Conservation (phyloP, 2,888 invertebrate species). For the Amblyjoppa fuscipennis region DNA sequence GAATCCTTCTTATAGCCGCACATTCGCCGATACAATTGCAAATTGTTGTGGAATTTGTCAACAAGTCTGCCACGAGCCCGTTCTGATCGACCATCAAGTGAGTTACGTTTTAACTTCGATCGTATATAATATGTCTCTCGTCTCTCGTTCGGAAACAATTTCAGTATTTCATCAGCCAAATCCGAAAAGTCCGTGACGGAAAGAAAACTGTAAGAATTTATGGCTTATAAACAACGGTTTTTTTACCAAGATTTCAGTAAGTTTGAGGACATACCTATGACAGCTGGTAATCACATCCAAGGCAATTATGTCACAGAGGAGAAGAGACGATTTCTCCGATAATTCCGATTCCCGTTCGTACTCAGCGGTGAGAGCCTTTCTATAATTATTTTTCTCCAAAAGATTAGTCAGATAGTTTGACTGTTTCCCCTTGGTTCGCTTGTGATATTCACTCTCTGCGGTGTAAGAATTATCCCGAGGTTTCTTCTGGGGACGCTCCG, state of each 20-base stretch:
- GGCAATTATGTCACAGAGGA: constrained; percentile 15
- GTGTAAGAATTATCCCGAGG: constrained; percentile 12
- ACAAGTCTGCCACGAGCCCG: constrained; percentile 28
- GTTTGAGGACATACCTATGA: background rate
- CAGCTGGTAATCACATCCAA: constrained; percentile 10
- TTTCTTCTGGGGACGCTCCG: constrained; percentile 14
- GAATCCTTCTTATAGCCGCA: constrained; percentile 15
- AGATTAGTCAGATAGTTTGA: constrained; percentile 1
- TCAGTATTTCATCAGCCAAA: constrained; percentile 23
- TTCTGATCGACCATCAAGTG: background rate
- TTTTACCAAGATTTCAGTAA: background rate
- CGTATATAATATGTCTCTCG: constrained; percentile 25
- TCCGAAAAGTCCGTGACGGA: constrained; percentile 21
- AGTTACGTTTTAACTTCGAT: background rate
- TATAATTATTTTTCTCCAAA: background rate
- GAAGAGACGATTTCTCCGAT: constrained; percentile 14
- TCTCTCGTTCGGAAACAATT: constrained; percentile 9
- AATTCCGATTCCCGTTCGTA: constrained; percentile 4
- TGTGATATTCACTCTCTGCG: constrained; percentile 25
- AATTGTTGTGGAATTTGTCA: constrained; percentile 19
- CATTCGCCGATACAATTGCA: constrained; percentile 24
- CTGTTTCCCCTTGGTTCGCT: background rate
- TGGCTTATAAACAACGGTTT: background rate
- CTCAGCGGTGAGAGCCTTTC: background rate
- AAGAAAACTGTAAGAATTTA: background rate